Conservation (phyloP, 2,888 invertebrate genomes). For the Apantesis nais region DNA sequence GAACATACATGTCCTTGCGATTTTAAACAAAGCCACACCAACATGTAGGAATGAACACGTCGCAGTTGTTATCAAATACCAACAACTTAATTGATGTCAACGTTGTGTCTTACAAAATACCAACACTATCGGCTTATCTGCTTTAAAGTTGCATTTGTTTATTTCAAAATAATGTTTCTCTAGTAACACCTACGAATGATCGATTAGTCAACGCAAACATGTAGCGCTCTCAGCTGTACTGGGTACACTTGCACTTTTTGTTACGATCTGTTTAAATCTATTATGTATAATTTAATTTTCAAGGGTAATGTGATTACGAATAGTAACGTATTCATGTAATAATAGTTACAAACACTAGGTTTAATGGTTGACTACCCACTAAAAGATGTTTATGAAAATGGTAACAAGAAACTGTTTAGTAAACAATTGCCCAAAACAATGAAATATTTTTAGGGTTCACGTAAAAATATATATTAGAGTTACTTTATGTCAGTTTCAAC, state of each 20-base stretch:
- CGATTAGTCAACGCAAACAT: neutral
- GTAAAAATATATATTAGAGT: neutral
- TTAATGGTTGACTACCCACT: neutral
- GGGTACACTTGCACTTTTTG: neutral
- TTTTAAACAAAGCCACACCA: neutral
- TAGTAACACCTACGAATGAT: neutral
- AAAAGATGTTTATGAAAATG: neutral
- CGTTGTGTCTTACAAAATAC: neutral
- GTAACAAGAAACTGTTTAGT: neutral
- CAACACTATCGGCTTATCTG: neutral
- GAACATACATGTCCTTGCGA: neutral
- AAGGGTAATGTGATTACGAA: constrained; percentile 1
- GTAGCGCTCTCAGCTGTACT: neutral
- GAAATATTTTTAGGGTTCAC: neutral
- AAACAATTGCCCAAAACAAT: neutral
- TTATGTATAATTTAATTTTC: constrained; percentile 2
- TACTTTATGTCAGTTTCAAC: neutral
- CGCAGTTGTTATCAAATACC: neutral
- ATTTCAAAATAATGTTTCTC: neutral
- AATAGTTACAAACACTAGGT: neutral
- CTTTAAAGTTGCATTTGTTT: neutral
- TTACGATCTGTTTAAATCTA: neutral
- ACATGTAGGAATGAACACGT: neutral
- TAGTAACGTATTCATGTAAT: neutral
- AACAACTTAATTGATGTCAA: neutral